Base-by-base conservation (phyloP, 2,113 vertebrate genomes). In the Engraulis encrasicolus region DNA sequence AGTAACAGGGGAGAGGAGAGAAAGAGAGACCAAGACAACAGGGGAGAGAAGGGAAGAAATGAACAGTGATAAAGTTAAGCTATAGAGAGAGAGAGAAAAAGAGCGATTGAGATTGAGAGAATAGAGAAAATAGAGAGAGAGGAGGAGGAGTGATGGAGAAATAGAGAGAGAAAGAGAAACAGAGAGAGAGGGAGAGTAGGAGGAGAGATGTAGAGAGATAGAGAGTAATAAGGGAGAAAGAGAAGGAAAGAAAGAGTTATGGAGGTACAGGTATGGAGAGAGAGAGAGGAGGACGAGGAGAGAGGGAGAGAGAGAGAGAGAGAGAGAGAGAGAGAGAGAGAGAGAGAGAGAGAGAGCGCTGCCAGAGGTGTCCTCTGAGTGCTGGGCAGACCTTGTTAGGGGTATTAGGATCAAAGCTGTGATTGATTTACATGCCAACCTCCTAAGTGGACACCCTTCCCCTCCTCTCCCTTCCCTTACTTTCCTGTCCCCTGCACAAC, bases 371-470 rank as follows among this genome's bases (percentile, higher is more conserved):
- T 91, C 93, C 93, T 94, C 85, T 86, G 86, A 89, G 66, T 79
- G 74, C 74, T 89, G 89, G 85, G 91, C 88, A 40, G 77, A 86
- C 83, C 90, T 92, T 93, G 91, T 92, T 93, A 92, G 89, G 87
- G 81, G 82, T 91, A 91, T 92, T 92, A 88, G 90, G 90, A 92
- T 92, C 89, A 92, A 90, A 86, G 89, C 84, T 81, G 85, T 94
- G 93, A 94, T 93, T 93, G 91, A 94, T 93, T 89, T 91, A 88
- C 92, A 90, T 92, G 92, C 91, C 92, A 92, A 86, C 81, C 89
- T 78, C 81, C 89, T 93, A 92, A 93, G 85, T 91, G 91, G 86
- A 89, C n/a, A n/a, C n/a, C n/a, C n/a, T n/a, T n/a, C n/a, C n/a
- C n/a, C n/a, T n/a, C n/a, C n/a, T n/a, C n/a, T n/a, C n/a, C n/a